These are phyloP conservation scores for Cariama cristata DNA, from an alignment of 2,113 vertebrate species.

Conservation along the genomic window DNA sequence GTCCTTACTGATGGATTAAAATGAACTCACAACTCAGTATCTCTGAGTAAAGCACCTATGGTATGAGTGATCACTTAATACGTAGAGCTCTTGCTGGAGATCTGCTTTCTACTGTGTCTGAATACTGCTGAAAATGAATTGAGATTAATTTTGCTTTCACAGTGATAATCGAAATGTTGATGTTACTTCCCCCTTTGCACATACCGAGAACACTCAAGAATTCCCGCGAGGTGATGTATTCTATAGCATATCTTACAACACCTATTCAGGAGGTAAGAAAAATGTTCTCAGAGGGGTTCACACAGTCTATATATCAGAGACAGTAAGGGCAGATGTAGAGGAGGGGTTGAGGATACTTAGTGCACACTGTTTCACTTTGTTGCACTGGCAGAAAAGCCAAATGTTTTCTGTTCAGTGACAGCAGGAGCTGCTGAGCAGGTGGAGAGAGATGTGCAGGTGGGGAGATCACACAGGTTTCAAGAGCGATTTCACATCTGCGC, in stretches of 20 bases:
- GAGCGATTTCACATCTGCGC: constrained; percentile 42
- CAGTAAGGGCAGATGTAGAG: not conserved
- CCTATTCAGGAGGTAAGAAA: not conserved
- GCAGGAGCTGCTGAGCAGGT: constrained; percentile 26
- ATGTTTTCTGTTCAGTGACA: not conserved
- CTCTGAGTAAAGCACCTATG: not conserved
- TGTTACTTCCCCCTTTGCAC: not conserved
- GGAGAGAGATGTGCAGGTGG: constrained; percentile 59
- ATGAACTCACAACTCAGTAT: not conserved
- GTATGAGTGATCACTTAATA: not conserved
- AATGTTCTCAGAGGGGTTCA: not conserved
- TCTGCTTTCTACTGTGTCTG: not conserved
- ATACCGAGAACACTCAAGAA: not conserved
- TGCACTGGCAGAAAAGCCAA: constrained; percentile 13
- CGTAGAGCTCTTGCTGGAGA: not conserved
- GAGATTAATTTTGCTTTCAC: not conserved
- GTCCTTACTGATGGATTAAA: not conserved
- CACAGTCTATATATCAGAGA: not conserved
- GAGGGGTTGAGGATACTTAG: not conserved
- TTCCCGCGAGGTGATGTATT: not conserved
- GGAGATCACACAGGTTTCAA: constrained; percentile 43
- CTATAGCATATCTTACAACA: not conserved
- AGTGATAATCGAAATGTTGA: not conserved
- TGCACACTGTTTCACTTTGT: not conserved
- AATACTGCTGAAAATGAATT: not conserved